Base-by-base conservation (phyloP, 2,797 vertebrate genomes). In the Gymnopithys bicolor region DNA sequence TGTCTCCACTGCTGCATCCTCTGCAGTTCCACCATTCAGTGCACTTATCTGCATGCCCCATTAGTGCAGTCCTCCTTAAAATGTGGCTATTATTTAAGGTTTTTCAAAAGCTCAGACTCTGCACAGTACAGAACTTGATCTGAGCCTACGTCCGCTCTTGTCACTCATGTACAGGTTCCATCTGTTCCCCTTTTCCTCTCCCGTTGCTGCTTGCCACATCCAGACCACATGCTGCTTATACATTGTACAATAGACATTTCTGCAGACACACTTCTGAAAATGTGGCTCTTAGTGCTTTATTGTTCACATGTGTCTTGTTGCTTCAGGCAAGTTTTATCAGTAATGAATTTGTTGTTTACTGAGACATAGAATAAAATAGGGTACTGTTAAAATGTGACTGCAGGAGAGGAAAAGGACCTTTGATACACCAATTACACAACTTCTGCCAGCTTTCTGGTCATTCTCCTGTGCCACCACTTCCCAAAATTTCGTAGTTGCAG, bases 161-260 rank as follows among this genome's bases (percentile, higher is more conserved):
- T 96, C 95, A 96, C 74, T 96, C 93, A 90, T 51, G 86, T 88
- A 91, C 91, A 96, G 95, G 93, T 96, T 94, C 95, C 94, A 93
- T 96, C 94, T 96, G 94, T 96, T 97, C 93, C 85, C 73, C 77
- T 93, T 96, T 94, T 94, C 80, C 94, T 95, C 93, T 94, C 91
- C 70, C 9, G 0, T 94, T 96, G 89, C 93, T 84, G 84, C 75
- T 95, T 94, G 92, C 92, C 94, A 94, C 93, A 94, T 94, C 89
- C 94, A 96, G 91, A 89, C 94, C 95, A 95, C 95, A 96, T 95
- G 95, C 95, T 94, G 96, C 89, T 96, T 91, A 91, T 97, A 94
- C 86, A 87, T 74, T 89, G 93, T 97, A 96, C 94, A 95, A 94
- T 13, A 95, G 94, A 84, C 77, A 70, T 96, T 95, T 95, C 80